Percentiles rank a stretch among this genome's conserved stretches.
Conservation (phyloP, 2,113 vertebrate species). For the Petrocephalus zakoni region DNA sequence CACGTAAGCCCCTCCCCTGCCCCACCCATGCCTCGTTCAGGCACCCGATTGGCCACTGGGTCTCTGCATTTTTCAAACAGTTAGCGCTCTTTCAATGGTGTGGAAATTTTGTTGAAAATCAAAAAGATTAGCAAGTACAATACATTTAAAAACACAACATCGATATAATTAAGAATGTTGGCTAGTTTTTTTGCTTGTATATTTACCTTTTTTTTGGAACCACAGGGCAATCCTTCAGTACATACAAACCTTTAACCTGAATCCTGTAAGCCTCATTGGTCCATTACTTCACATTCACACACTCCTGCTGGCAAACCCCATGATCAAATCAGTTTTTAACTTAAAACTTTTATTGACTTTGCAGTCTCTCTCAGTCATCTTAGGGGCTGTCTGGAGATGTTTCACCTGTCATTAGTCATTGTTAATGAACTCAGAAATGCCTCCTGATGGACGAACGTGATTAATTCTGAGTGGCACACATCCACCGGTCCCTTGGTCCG, state of each 20-base stretch:
- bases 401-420: background rate
- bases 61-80: background rate
- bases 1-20: constrained; percentile 66
- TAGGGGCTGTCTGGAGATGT: background rate
- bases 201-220: background rate
- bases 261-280: background rate
- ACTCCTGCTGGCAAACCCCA: background rate
- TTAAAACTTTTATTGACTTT: background rate
- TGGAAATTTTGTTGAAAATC: background rate
- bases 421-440: background rate
- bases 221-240: background rate
- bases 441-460: background rate
- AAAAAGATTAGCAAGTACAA: background rate
- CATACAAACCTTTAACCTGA: background rate
- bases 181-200: background rate
- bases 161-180: background rate
- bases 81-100: background rate
- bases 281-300: background rate
- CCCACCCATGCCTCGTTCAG: background rate
- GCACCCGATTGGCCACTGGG: background rate
- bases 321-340: background rate
- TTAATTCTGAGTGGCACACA: background rate
- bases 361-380: background rate
- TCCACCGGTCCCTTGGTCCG: background rate
- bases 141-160: background rate